Evolutionary conservation across 2,888 invertebrate species (phyloP).

Genomic region (Nomada ferruginata): DNA sequence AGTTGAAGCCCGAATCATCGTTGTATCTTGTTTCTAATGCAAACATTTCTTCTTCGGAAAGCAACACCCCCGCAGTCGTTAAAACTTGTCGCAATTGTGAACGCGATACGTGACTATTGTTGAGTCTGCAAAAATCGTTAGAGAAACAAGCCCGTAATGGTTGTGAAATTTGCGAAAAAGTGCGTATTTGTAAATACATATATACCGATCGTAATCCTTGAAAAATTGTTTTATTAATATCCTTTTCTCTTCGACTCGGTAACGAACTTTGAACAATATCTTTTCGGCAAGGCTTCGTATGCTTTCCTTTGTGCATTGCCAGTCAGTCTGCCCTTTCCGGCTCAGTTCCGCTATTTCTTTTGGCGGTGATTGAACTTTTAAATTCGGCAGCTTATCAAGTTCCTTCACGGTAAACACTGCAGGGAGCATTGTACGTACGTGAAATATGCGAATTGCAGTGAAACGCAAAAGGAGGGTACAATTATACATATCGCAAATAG

Average conservation of each 20-base stretch:
- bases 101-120: conserved; percentile 90
- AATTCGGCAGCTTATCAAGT: conserved; percentile 89
- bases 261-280: conserved; percentile 87
- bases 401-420: conserved; percentile 88
- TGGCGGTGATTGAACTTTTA: conserved; percentile 86
- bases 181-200: background rate
- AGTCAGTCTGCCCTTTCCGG: conserved; percentile 84
- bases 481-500: background rate
- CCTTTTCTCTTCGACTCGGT: conserved; percentile 87
- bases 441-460: background rate
- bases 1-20: conserved; percentile 91
- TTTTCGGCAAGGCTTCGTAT: conserved; percentile 84
- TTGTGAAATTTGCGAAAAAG: too few species aligned
- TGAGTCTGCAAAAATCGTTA: conserved; percentile 85
- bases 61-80: conserved; percentile 88
- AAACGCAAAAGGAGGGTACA: background rate
- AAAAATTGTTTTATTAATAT: conserved; percentile 89
- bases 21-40: conserved; percentile 90
- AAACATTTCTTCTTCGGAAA: conserved; percentile 88
- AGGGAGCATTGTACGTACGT: background rate
- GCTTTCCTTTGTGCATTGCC: conserved; percentile 82
- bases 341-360: conserved; percentile 85
- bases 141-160: background rate
- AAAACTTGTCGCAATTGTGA: conserved; percentile 90
- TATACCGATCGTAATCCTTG: conserved; percentile 89